Conservation (phyloP, 2,113 vertebrate genomes). For the Scomber japonicus region DNA sequence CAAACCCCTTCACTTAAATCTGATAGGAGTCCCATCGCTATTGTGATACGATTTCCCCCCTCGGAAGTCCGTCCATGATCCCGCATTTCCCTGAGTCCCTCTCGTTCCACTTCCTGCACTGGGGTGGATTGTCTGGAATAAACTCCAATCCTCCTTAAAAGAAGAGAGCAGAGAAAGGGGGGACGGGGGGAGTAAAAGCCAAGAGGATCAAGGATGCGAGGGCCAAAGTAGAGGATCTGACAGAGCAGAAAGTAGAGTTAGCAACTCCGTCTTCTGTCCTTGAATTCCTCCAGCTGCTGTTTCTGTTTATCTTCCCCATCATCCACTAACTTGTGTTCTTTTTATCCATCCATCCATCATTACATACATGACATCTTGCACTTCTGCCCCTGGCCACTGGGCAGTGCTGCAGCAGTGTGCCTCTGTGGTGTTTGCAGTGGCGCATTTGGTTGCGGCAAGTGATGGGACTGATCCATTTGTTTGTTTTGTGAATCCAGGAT, state of each 20-base stretch:
- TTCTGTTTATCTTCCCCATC: slow-evolving; percentile 49
- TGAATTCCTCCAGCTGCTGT: slow-evolving; percentile 45
- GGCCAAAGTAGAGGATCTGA: slow-evolving; percentile 75
- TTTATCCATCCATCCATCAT: slow-evolving; percentile 15
- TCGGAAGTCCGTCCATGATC: slow-evolving; percentile 79
- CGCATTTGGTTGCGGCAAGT: slow-evolving; percentile 16
- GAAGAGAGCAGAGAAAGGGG: slow-evolving; percentile 47
- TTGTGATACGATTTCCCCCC: slow-evolving; percentile 80
- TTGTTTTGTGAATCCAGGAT: slow-evolving; percentile 89
- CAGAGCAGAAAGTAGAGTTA: slow-evolving; percentile 65
- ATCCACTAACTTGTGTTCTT: neutral
- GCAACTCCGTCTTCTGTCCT: slow-evolving; percentile 55
- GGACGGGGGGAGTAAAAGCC: slow-evolving; percentile 54
- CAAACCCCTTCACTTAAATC: slow-evolving; percentile 78
- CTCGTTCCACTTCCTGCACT: slow-evolving; percentile 81
- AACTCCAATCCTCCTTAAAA: slow-evolving; percentile 85
- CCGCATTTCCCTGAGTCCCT: slow-evolving; percentile 77
- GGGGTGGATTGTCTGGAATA: slow-evolving; percentile 83
- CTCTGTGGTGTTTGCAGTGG: slow-evolving; percentile 20
- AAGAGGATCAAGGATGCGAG: slow-evolving; percentile 79
- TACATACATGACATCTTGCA: slow-evolving; percentile 28
- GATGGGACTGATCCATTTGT: slow-evolving; percentile 81
- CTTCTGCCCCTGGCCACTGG: slow-evolving; percentile 60
- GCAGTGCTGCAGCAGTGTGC: slow-evolving; percentile 64
- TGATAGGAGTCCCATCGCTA: slow-evolving; percentile 80